phyloP scores from a whole-genome alignment of 1,140 invertebrate genomes.

The Diabrotica undecimpunctata region DNA sequence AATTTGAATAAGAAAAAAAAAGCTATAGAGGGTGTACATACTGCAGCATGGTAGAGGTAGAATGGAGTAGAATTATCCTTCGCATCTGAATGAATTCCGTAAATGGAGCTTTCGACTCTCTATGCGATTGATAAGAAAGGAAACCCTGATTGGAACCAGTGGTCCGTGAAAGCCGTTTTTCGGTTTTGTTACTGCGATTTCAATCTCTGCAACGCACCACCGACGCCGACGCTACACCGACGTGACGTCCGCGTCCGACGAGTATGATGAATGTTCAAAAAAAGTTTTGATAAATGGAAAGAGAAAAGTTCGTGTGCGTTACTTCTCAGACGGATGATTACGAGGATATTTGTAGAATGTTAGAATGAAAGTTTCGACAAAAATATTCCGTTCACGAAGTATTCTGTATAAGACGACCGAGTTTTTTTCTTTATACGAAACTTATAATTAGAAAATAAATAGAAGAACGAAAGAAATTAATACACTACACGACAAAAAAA shows the following conservation, averaged over 20 bases:
- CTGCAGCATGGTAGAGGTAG: not conserved
- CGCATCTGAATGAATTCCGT: slow-evolving; percentile 9
- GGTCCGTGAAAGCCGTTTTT: slow-evolving; percentile 4
- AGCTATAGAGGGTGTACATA: not conserved
- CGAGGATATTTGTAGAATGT: no score
- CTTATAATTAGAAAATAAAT: no score
- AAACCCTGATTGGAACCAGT: not conserved
- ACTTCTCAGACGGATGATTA: no score
- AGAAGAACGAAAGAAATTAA: no score
- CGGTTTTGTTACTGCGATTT: slow-evolving; percentile 8
- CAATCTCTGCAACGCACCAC: slow-evolving; percentile 5
- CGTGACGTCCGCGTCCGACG: not conserved
- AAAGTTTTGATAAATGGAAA: not conserved
- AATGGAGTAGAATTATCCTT: not conserved
- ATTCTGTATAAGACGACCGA: no score
- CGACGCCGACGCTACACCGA: not conserved
- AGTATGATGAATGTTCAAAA: not conserved
- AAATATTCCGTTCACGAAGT: no score
- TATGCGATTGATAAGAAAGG: slow-evolving; percentile 5
- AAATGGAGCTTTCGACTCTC: slow-evolving; percentile 9
- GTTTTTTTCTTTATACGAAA: no score
- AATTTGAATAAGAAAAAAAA: not conserved
- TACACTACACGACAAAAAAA: no score
- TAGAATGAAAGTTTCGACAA: no score
- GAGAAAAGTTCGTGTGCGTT: not conserved